Base-by-base conservation (phyloP, 2,797 vertebrate genomes). In the Benthosema pterotum region DNA sequence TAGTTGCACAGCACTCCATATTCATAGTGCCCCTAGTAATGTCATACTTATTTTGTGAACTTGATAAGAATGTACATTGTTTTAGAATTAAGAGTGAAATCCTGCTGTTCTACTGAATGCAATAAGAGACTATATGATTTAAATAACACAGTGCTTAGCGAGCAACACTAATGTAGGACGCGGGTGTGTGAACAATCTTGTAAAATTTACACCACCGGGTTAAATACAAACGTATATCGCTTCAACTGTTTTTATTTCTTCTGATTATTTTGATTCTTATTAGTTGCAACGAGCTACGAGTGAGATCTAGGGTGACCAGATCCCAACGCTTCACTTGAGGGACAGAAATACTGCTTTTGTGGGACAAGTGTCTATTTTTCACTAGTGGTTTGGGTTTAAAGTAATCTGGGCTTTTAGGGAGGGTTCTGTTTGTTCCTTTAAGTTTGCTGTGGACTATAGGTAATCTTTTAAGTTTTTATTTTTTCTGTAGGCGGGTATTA, bases 51-150 rank as follows among this genome's bases (percentile, higher is more conserved):
- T 45, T 7, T 46, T 51, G 1, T 42, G 17, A 70, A 7, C 8
- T 63, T n/a, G 22, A 2, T 9, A 38, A 38, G 7, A 38, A 38
- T 38, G 32, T 11, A 54, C 43, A 42, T 7, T 42, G 2, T 46
- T 55, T 18, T 67, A 67, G 19, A 74, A 56, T 57, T 14, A 72
- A 70, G 25, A 57, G 1, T 51, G 11, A 51, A 25, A 77, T 69
- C 73, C 69, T 83, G 63, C 72, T 73, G n/a, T 63, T 76, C 51
- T 2, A 68, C 12, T 67, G 0, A 74, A 72, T 61, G 58, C 59
- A 76, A 57, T 72, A 69, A 68, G 28, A 67, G 51, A 65, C 11
- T 57, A 3, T 0, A 1, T 49, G 12, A 38, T 38, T 67, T 47
- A 63, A 57, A 60, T 11, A 28, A 52, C 63, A 63, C 54, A n/a